A percentile compares a stretch with the other conserved stretches of the same genome.
phyloP scores from a whole-genome alignment of 2,797 vertebrate species.

The Xiphophorus birchmanni region DNA sequence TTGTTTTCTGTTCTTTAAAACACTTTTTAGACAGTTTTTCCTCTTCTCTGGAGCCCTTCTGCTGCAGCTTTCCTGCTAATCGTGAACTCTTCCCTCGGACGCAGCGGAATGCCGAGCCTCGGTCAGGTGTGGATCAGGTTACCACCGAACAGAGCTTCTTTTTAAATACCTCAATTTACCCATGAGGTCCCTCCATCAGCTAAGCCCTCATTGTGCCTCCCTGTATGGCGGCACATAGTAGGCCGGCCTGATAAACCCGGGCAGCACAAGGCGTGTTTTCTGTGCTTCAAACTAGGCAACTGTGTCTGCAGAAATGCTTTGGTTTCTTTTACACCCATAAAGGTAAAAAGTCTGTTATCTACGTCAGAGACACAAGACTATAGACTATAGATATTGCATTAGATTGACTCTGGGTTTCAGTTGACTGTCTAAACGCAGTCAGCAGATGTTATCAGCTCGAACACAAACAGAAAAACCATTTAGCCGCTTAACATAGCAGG shows the following conservation, averaged over 20 bases:
- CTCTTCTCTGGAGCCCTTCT: too few relatives aligned
- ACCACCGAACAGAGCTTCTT: constrained; percentile 84
- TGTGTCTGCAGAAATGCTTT: constrained; percentile 17
- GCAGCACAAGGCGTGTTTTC: constrained; percentile 60
- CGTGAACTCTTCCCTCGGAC: constrained; percentile 69
- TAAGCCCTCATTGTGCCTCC: constrained; percentile 78
- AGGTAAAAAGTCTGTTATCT: not conserved
- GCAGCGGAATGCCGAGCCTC: constrained; percentile 79
- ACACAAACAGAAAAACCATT: constrained; percentile 67
- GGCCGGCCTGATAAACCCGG: constrained; percentile 46
- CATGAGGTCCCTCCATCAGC: constrained; percentile 74
- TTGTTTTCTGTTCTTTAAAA: constrained; percentile 29
- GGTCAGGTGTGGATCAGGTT: constrained; percentile 82
- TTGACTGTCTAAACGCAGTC: constrained; percentile 58
- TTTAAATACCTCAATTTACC: constrained; percentile 83
- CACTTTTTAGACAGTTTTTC: constrained; percentile 3
- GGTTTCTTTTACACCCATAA: constrained; percentile 8
- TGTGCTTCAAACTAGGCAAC: constrained; percentile 24
- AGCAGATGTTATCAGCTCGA: constrained; percentile 69
- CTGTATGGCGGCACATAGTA: constrained; percentile 54
- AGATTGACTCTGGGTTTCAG: constrained; percentile 55
- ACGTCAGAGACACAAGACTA: constrained; percentile 1
- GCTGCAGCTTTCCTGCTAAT: constrained; percentile 60
- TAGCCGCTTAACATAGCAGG: constrained; percentile 44
- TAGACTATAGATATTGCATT: constrained; percentile 31